Conservation (phyloP, 1,140 invertebrate species). For the Himalopsyche phryganea region DNA sequence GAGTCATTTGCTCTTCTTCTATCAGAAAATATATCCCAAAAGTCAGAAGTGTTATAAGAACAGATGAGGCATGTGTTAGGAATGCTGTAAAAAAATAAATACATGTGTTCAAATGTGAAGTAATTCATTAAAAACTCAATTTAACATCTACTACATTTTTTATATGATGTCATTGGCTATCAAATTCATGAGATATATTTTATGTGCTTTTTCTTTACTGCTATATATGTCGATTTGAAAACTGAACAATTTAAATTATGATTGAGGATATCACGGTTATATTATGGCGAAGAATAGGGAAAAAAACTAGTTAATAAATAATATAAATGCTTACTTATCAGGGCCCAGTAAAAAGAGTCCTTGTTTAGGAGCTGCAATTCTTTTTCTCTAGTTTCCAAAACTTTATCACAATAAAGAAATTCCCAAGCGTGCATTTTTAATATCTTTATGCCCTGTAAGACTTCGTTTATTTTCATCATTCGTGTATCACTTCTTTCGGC, state of each 20-base stretch:
- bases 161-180: no score
- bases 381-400: slow-evolving; percentile 61
- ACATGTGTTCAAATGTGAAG: no score
- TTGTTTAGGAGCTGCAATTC: slow-evolving; percentile 71
- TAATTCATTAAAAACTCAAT: no score
- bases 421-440: slow-evolving; percentile 85
- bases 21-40: slow-evolving; percentile 63
- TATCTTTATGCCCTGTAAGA: slow-evolving; percentile 75
- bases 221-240: no score
- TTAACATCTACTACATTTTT: no score
- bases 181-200: no score
- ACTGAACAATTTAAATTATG: no score
- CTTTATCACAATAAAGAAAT: slow-evolving; percentile 64
- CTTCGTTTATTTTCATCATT: slow-evolving; percentile 72
- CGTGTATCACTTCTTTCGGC: slow-evolving; percentile 72
- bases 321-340: slow-evolving; percentile 67
- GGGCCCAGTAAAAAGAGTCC: slow-evolving; percentile 70
- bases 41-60: slow-evolving; percentile 69
- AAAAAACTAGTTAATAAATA: no score
- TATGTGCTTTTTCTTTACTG: no score
- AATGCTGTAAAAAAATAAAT: slow-evolving; percentile 60
- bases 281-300: no score
- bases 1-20: slow-evolving; percentile 57
- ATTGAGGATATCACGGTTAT: no score
- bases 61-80: slow-evolving; percentile 69